These are phyloP conservation scores for Stegostoma tigrinum DNA, from an alignment of 2,113 vertebrate species.

Conservation along the genomic window DNA sequence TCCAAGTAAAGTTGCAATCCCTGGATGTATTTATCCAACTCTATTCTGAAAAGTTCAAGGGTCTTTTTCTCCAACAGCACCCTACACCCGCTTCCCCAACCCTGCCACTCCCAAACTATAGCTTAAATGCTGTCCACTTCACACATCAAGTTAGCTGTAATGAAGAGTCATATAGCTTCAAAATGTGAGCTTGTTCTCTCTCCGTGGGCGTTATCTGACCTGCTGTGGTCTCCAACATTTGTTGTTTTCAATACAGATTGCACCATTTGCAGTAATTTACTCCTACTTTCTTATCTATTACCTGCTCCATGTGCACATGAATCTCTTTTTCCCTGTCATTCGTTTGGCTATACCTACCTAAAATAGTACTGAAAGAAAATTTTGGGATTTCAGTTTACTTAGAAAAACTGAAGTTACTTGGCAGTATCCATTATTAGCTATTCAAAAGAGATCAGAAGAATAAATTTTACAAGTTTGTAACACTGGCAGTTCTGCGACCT, in stretches of 20 bases:
- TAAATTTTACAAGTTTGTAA: neutral
- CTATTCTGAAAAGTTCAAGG: constrained; percentile 67
- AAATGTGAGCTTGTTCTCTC: no score
- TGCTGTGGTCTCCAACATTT: no score
- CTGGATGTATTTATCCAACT: constrained; percentile 86
- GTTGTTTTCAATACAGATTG: no score
- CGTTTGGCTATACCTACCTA: neutral
- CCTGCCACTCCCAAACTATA: no score
- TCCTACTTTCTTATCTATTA: neutral
- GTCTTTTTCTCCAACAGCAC: no score
- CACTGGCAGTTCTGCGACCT: neutral
- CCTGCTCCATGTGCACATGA: neutral
- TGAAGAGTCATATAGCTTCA: no score
- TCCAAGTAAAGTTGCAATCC: constrained; percentile 68
- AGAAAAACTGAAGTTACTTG: neutral
- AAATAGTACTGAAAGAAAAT: neutral
- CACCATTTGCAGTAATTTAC: no score
- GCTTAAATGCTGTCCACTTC: no score
- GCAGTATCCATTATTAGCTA: neutral
- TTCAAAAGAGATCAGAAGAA: neutral
- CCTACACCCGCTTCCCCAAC: no score
- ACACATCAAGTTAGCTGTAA: no score
- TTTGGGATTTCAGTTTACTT: neutral
- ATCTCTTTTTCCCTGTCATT: neutral
- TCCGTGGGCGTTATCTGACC: no score